phyloP scores from a whole-genome alignment of 2,888 invertebrate genomes.

The Volucella zonaria region DNA sequence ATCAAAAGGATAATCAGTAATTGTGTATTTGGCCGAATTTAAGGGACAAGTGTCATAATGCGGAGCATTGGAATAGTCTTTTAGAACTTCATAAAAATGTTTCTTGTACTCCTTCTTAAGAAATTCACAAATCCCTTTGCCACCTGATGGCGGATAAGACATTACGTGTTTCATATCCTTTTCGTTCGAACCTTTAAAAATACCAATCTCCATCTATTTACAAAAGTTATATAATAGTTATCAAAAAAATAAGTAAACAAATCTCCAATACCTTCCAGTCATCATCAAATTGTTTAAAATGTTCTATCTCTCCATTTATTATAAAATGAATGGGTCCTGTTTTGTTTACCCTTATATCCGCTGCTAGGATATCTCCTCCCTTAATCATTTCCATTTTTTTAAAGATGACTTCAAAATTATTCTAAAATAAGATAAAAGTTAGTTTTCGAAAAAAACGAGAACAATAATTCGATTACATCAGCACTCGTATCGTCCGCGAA shows the following conservation, averaged over 20 bases:
- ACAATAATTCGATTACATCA: background rate
- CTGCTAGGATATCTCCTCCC: conserved; percentile 66
- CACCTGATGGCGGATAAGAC: conserved; percentile 60
- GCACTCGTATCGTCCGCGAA: background rate
- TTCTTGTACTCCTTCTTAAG: conserved; percentile 77
- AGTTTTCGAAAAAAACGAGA: background rate
- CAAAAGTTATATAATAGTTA: background rate
- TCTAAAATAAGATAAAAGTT: background rate
- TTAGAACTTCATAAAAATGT: conserved; percentile 77
- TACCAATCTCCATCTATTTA: background rate
- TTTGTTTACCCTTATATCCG: conserved; percentile 74
- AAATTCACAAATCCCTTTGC: conserved; percentile 75
- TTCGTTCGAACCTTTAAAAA: background rate
- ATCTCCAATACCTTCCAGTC: conserved; percentile 77
- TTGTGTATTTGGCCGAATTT: conserved; percentile 72
- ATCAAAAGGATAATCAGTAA: conserved; percentile 77
- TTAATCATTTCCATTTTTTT: conserved; percentile 73
- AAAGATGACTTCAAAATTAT: conserved; percentile 63
- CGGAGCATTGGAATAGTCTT: conserved; percentile 78
- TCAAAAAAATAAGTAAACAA: background rate
- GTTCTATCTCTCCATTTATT: conserved; percentile 76
- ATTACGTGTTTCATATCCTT: conserved; percentile 21
- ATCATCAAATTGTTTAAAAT: conserved; percentile 75
- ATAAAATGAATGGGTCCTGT: conserved; percentile 65
- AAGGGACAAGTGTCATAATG: conserved; percentile 78